A percentile compares a stretch with the other conserved stretches of the same genome.
These are phyloP conservation scores for Platanista minor DNA, from an alignment of 2,113 vertebrate species.

Conservation along the genomic window DNA sequence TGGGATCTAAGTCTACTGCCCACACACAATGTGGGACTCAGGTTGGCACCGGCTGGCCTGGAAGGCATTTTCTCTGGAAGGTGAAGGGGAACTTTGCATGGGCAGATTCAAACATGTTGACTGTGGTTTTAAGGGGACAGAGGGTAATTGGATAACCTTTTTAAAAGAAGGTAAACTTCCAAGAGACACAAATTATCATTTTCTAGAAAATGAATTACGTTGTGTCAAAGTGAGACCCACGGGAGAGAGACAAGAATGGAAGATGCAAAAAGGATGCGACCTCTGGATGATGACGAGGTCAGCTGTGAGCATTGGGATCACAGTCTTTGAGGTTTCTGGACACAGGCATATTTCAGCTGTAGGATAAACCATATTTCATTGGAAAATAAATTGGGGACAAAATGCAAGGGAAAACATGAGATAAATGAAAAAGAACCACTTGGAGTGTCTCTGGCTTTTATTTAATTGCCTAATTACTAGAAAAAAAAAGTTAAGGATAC, in stretches of 20 bases:
- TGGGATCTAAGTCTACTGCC: accelerated
- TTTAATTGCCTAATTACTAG: background rate
- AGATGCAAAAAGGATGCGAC: background rate
- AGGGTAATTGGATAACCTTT: conserved; percentile 26
- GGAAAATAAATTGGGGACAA: background rate
- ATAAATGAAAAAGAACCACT: background rate
- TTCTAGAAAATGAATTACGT: background rate
- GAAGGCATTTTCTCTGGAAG: background rate
- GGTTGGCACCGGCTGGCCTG: too few relatives aligned
- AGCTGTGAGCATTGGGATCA: background rate
- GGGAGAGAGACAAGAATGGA: background rate
- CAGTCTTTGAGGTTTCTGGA: background rate
- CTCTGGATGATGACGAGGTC: background rate
- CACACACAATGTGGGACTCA: background rate
- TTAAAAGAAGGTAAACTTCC: background rate
- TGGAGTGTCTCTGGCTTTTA: background rate
- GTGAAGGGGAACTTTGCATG: background rate
- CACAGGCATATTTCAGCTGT: background rate
- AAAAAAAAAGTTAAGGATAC: background rate
- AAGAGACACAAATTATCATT: background rate
- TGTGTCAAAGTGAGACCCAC: background rate
- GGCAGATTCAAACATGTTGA: background rate
- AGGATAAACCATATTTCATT: background rate
- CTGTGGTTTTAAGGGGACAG: background rate
- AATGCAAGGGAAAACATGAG: background rate